Percentiles rank a stretch among this genome's conserved stretches.
These are phyloP conservation scores for Orchesella flavescens DNA, from an alignment of 2,888 invertebrate species.

Conservation along the genomic window DNA sequence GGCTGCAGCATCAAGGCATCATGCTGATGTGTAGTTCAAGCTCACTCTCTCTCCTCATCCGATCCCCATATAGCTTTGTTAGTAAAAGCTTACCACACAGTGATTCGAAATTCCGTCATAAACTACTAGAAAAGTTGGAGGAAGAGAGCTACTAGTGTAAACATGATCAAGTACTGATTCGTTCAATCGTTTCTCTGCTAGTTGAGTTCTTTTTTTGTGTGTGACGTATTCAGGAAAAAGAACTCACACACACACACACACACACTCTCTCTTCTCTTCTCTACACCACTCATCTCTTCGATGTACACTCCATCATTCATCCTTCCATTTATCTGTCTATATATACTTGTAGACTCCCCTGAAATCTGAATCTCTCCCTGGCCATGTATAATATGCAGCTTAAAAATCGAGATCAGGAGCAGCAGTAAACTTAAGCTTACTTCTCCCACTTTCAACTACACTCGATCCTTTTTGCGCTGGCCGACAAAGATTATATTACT, in stretches of 20 bases:
- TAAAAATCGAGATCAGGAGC: background rate
- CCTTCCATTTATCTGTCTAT: constrained; percentile 52
- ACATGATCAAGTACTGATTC: constrained; percentile 53
- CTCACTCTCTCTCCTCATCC: constrained; percentile 6
- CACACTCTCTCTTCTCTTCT: no score
- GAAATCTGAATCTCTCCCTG: background rate
- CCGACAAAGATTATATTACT: constrained; percentile 51
- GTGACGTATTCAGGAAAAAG: constrained; percentile 16
- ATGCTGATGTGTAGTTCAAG: no score
- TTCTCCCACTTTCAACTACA: background rate
- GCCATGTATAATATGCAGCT: background rate
- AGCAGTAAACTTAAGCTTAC: constrained; percentile 11
- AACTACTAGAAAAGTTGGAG: constrained; percentile 18
- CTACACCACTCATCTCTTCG: constrained; percentile 43
- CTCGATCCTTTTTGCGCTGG: constrained; percentile 13
- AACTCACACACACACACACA: constrained; percentile 17
- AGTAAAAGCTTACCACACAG: background rate
- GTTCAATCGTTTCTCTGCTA: constrained; percentile 43
- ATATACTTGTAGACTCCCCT: background rate
- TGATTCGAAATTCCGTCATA: constrained; percentile 27
- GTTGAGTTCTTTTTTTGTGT: constrained; percentile 36
- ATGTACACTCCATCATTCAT: constrained; percentile 51
- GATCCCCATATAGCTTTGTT: constrained; percentile 34
- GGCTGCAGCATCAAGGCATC: background rate
- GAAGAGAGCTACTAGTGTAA: constrained; percentile 37